Conservation (phyloP, 2,888 invertebrate species). For the Parelbella ahira region DNA sequence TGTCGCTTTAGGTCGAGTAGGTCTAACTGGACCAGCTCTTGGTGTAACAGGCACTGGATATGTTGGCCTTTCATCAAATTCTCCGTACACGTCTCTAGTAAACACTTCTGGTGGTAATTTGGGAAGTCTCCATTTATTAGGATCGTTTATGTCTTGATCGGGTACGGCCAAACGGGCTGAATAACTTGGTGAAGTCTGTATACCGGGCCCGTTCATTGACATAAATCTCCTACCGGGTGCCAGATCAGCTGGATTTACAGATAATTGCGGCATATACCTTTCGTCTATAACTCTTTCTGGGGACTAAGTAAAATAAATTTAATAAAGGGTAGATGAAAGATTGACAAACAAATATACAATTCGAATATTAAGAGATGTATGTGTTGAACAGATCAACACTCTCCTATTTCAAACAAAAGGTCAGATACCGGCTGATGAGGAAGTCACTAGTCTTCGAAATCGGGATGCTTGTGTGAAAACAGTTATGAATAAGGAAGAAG, state of each 20-base stretch:
- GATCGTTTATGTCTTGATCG: slow-evolving; percentile 26
- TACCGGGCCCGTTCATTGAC: background rate
- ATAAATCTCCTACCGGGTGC: slow-evolving; percentile 4
- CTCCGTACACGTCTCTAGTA: slow-evolving; percentile 6
- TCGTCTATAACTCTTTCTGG: slow-evolving; percentile 21
- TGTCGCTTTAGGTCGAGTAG: slow-evolving; percentile 26
- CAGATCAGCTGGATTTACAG: background rate
- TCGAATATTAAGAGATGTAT: no score
- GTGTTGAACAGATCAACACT: no score
- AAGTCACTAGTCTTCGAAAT: no score
- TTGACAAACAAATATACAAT: no score
- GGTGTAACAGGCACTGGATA: slow-evolving; percentile 34
- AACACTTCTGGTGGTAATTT: slow-evolving; percentile 22
- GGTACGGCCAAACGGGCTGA: slow-evolving; percentile 30
- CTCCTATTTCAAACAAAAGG: no score
- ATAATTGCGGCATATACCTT: slow-evolving; percentile 26
- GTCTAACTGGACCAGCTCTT: slow-evolving; percentile 33
- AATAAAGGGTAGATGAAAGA: no score
- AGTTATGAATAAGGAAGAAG: no score
- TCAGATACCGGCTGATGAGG: no score
- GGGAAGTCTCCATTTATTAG: slow-evolving; percentile 23
- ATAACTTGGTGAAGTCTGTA: background rate
- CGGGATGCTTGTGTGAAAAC: no score
- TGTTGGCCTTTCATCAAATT: slow-evolving; percentile 25
- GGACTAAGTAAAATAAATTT: no score